Evolutionary conservation across 1,140 invertebrate genomes (phyloP).

Genomic region (Zelostemma sp.): DNA sequence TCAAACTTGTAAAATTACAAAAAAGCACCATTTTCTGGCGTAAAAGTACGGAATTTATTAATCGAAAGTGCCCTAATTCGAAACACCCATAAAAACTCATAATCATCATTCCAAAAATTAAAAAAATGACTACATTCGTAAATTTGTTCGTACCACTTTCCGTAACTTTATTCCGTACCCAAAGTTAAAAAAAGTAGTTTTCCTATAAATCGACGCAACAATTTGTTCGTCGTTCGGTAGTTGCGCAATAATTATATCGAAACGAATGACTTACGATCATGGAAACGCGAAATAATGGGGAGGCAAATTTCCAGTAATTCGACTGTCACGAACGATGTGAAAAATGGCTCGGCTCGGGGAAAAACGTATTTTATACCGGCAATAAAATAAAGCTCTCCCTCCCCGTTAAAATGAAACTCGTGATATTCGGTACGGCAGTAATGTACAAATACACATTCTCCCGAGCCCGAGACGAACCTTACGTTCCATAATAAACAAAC

Average conservation of each 20-base stretch:
- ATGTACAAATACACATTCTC: conserved; percentile 1
- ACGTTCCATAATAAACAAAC: conserved; percentile 17
- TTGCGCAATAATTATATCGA: neutral
- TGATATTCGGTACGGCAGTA: neutral
- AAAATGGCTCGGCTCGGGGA: neutral
- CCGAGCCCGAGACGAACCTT: conserved; percentile 1
- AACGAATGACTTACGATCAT: conserved; percentile 1
- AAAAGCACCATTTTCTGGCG: too few species aligned
- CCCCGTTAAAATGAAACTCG: conserved; percentile 12
- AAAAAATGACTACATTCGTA: too few species aligned
- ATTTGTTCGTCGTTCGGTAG: too few species aligned
- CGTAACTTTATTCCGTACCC: too few species aligned
- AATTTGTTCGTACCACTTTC: too few species aligned
- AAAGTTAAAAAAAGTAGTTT: too few species aligned
- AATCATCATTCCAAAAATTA: too few species aligned
- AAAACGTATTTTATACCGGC: neutral
- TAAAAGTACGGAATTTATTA: too few species aligned
- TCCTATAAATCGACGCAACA: too few species aligned
- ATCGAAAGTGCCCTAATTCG: too few species aligned
- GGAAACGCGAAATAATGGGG: neutral
- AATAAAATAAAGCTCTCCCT: neutral
- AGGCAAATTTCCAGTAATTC: conserved; percentile 3
- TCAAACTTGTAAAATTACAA: too few species aligned
- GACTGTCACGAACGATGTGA: neutral
- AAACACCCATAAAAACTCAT: too few species aligned